phyloP scores from a whole-genome alignment of 2,888 invertebrate species.

The Rotaria sp. region DNA sequence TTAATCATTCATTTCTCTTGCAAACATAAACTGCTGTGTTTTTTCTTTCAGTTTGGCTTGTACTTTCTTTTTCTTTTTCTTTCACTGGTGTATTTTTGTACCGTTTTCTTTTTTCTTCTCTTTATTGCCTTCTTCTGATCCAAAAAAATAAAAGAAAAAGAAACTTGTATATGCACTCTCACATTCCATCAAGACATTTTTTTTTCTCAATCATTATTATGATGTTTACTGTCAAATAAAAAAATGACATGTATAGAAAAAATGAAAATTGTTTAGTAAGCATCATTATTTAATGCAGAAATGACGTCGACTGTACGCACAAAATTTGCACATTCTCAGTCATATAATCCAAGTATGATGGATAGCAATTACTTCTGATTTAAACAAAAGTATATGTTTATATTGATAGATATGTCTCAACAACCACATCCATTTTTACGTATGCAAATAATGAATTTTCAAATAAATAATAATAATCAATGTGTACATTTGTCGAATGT shows the following conservation, averaged over 20 bases:
- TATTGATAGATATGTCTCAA: neutral
- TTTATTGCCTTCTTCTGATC: neutral
- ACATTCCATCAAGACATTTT: neutral
- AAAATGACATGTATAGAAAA: no score
- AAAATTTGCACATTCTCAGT: neutral
- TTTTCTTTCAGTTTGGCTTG: neutral
- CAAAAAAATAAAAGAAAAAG: neutral
- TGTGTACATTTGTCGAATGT: neutral
- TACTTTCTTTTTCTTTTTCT: neutral
- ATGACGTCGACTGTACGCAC: neutral
- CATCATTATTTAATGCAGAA: neutral
- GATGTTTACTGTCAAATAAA: neutral
- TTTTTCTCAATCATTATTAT: neutral
- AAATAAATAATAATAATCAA: slow-evolving; percentile 13
- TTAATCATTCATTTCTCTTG: neutral
- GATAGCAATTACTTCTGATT: neutral
- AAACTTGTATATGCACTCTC: neutral
- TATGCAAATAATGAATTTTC: slow-evolving; percentile 16
- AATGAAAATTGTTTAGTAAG: neutral
- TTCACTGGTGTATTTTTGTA: neutral
- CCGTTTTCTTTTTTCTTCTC: neutral
- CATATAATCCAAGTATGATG: neutral
- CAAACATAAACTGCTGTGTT: neutral
- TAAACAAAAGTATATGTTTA: neutral
- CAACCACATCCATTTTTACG: neutral